phyloP scores from a whole-genome alignment of 2,113 vertebrate genomes.

The Taurulus bubalis region DNA sequence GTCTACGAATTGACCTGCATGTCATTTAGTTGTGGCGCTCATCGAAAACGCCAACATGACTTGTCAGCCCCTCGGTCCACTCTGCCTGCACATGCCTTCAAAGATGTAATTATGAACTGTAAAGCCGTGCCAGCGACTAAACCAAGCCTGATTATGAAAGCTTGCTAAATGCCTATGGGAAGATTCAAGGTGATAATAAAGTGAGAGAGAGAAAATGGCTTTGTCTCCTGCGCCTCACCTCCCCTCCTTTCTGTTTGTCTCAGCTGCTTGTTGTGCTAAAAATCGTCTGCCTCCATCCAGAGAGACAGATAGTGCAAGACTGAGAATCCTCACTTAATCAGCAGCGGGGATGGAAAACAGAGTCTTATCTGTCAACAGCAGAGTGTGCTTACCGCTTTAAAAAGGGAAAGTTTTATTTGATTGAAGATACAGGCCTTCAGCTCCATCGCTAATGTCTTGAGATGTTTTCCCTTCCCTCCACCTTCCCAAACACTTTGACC shows the following conservation, averaged over 20 bases:
- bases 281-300: slow-evolving; percentile 34
- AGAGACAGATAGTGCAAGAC: slow-evolving; percentile 33
- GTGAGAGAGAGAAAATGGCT: slow-evolving; percentile 60
- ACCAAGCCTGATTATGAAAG: slow-evolving; percentile 57
- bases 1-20: not conserved
- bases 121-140: slow-evolving; percentile 34
- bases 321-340: slow-evolving; percentile 57
- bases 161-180: slow-evolving; percentile 42
- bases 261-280: slow-evolving; percentile 19
- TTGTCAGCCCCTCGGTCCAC: slow-evolving; percentile 9
- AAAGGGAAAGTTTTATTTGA: slow-evolving; percentile 26
- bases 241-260: not conserved
- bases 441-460: not conserved
- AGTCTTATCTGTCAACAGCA: slow-evolving; percentile 65
- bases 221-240: slow-evolving; percentile 31
- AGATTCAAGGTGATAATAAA: slow-evolving; percentile 75
- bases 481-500: slow-evolving; percentile 24
- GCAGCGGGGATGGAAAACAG: slow-evolving; percentile 37
- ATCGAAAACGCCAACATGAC: slow-evolving; percentile 18
- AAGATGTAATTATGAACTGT: slow-evolving; percentile 49
- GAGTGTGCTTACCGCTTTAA: slow-evolving; percentile 28
- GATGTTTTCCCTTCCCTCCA: not conserved
- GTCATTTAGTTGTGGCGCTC: not conserved
- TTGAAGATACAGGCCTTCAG: slow-evolving; percentile 34
- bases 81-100: slow-evolving; percentile 42